Conservation (phyloP, 2,797 vertebrate species). For the Microctenopoma stevenorrisi region DNA sequence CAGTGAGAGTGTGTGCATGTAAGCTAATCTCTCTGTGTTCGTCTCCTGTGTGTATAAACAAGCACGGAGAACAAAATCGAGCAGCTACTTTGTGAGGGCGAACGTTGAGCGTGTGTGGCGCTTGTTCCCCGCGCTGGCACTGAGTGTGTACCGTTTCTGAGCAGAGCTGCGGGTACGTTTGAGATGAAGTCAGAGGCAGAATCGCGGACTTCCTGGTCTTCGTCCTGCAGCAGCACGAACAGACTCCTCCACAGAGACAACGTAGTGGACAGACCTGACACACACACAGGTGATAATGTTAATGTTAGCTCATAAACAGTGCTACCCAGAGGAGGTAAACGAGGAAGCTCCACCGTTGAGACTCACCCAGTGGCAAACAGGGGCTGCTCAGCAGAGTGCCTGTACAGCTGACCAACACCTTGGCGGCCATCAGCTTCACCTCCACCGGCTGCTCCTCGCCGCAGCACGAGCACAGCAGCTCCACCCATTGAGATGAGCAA, state of each 20-base stretch:
- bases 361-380: slow-evolving; percentile 87
- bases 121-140: background rate
- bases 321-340: too few relatives aligned
- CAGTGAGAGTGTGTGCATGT: background rate
- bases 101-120: background rate
- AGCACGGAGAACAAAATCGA: background rate
- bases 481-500: slow-evolving; percentile 85
- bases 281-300: slow-evolving; percentile 11
- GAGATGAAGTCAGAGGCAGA: slow-evolving; percentile 86
- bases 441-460: slow-evolving; percentile 87
- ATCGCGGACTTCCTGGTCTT: slow-evolving; percentile 90
- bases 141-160: slow-evolving; percentile 70
- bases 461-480: slow-evolving; percentile 85
- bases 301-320: background rate
- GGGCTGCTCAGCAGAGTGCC: slow-evolving; percentile 81
- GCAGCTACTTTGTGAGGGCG: background rate
- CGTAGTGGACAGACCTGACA: slow-evolving; percentile 85
- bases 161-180: slow-evolving; percentile 69
- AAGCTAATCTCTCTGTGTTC: background rate
- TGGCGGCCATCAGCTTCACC: slow-evolving; percentile 87
- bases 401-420: slow-evolving; percentile 83
- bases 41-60: background rate
- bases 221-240: slow-evolving; percentile 91
- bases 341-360: background rate
- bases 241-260: slow-evolving; percentile 90